A percentile compares a stretch with the other conserved stretches of the same genome.
Conservation (phyloP, 2,797 vertebrate genomes). For the Chiroxiphia lanceolata region DNA sequence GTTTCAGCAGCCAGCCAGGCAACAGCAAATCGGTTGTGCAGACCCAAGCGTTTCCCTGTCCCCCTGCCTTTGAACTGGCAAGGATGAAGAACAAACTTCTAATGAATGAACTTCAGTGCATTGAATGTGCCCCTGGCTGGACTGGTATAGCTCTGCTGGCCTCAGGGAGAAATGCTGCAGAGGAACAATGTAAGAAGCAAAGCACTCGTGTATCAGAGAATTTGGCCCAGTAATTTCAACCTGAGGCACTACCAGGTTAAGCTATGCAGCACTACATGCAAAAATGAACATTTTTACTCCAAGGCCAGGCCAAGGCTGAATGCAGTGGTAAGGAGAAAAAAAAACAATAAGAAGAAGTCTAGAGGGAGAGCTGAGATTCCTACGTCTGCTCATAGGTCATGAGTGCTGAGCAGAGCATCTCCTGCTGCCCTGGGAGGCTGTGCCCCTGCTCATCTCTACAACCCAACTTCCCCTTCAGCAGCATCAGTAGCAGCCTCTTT, state of each 20-base stretch:
- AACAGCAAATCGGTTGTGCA: background rate
- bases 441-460: fast-evolving
- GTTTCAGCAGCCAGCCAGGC: conserved; percentile 22
- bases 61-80: background rate
- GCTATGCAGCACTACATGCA: background rate
- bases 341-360: background rate
- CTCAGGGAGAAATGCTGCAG: background rate
- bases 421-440: background rate
- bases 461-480: background rate
- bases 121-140: background rate
- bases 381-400: background rate
- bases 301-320: background rate
- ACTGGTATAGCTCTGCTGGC: background rate
- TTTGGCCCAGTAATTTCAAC: background rate
- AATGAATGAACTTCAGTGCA: background rate
- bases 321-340: background rate
- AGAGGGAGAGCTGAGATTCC: background rate
- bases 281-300: background rate
- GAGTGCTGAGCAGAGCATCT: background rate
- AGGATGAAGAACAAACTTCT: conserved; percentile 3
- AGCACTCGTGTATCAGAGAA: background rate
- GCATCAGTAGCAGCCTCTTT: background rate
- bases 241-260: background rate
- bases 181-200: fast-evolving
- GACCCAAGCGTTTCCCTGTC: background rate